These are phyloP conservation scores for Heliconius aoede DNA, from an alignment of 2,888 invertebrate species.

Conservation along the genomic window DNA sequence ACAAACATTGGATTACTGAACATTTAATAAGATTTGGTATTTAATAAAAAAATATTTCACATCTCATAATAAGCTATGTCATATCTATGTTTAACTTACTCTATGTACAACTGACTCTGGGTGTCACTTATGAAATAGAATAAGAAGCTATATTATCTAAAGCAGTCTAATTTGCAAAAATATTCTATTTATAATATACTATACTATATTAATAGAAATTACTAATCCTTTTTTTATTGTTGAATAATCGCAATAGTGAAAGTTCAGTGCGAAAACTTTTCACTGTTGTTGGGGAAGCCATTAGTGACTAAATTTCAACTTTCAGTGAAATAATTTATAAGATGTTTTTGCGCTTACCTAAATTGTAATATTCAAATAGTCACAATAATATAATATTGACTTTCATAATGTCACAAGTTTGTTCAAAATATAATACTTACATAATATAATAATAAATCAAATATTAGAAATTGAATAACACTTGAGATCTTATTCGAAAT, in stretches of 20 bases:
- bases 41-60: conserved; percentile 67
- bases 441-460: not conserved
- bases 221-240: not conserved
- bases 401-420: not conserved
- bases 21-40: conserved; percentile 62
- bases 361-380: not conserved
- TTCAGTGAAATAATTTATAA: not conserved
- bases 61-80: conserved; percentile 49
- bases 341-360: not conserved
- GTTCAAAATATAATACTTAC: not conserved
- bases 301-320: not conserved
- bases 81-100: conserved; percentile 45
- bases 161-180: conserved; percentile 32
- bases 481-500: conserved; percentile 36
- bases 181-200: conserved; percentile 28
- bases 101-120: conserved; percentile 66
- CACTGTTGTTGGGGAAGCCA: not conserved
- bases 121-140: conserved; percentile 35
- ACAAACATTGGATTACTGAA: conserved; percentile 37
- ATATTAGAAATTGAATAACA: not conserved
- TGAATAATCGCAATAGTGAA: not conserved
- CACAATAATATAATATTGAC: not conserved
- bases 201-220: conserved; percentile 2
- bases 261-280: not conserved
- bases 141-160: conserved; percentile 34